Conservation (phyloP, 2,888 invertebrate species). For the Diarsia rubi region DNA sequence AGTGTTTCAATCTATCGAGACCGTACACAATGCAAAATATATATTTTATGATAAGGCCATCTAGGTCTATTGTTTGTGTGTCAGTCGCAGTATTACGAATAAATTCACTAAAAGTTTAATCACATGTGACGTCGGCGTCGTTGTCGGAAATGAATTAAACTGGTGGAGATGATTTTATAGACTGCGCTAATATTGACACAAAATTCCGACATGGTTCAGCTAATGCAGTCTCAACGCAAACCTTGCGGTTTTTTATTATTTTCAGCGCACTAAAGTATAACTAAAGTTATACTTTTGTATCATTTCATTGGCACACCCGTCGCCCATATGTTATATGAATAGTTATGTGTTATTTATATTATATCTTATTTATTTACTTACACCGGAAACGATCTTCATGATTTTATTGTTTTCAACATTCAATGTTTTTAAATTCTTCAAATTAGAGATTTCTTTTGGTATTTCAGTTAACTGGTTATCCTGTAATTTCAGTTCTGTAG, state of each 20-base stretch:
- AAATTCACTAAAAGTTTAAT: slow-evolving; percentile 3
- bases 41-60: slow-evolving; percentile 1
- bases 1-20: slow-evolving; percentile 5
- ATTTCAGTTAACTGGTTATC: slow-evolving; percentile 85
- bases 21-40: slow-evolving; percentile 7
- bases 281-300: neutral
- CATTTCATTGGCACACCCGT: neutral
- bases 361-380: slow-evolving; percentile 73
- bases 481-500: slow-evolving; percentile 82
- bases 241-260: slow-evolving; percentile 20
- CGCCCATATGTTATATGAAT: neutral
- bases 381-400: slow-evolving; percentile 81
- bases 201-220: slow-evolving; percentile 13
- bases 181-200: slow-evolving; percentile 33
- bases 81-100: neutral
- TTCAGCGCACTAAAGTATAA: neutral
- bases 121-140: neutral
- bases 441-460: slow-evolving; percentile 80
- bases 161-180: slow-evolving; percentile 5
- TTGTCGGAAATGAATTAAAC: slow-evolving; percentile 21
- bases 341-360: neutral
- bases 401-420: slow-evolving; percentile 83
- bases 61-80: neutral
- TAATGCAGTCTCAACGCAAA: slow-evolving; percentile 28
- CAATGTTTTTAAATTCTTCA: slow-evolving; percentile 82